These are phyloP conservation scores for Drosophila borborema DNA, from an alignment of 2,888 invertebrate species.

Conservation along the genomic window DNA sequence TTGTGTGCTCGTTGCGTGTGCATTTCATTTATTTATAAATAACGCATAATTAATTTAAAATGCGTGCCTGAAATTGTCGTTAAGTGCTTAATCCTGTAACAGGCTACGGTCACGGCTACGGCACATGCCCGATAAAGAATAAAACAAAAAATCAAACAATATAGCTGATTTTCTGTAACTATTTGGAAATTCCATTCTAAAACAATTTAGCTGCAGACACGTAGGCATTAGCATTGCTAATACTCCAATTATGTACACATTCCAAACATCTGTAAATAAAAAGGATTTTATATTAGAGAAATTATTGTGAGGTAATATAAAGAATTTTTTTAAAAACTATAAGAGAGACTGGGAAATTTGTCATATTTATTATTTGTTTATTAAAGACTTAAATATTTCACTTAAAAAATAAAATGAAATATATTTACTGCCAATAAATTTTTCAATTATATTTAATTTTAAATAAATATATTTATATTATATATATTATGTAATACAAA, in stretches of 20 bases:
- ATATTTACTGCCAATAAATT: too few relatives aligned
- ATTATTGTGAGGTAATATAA: too few relatives aligned
- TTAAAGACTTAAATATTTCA: too few relatives aligned
- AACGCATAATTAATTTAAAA: slow-evolving; percentile 78
- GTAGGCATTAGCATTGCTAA: slow-evolving; percentile 10
- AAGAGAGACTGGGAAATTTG: not conserved
- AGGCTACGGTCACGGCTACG: slow-evolving; percentile 40
- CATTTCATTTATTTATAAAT: slow-evolving; percentile 78
- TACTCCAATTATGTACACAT: not conserved
- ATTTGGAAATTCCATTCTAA: slow-evolving; percentile 6
- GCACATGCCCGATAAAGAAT: slow-evolving; percentile 23
- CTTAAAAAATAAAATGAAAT: too few relatives aligned
- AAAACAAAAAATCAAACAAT: not conserved
- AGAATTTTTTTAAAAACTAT: not conserved
- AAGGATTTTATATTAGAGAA: not conserved
- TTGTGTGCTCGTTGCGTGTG: slow-evolving; percentile 57
- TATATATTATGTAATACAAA: too few relatives aligned
- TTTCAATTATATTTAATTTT: too few relatives aligned
- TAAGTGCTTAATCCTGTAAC: slow-evolving; percentile 80
- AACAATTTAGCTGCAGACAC: not conserved
- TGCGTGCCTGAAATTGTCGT: slow-evolving; percentile 75
- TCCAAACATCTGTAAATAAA: not conserved
- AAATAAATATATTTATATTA: too few relatives aligned
- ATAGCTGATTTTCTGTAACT: not conserved
- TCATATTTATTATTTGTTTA: not conserved